Percentiles rank a stretch among this genome's conserved stretches.
These are phyloP conservation scores for Pterostichus niger DNA, from an alignment of 2,888 invertebrate genomes.

Conservation along the genomic window DNA sequence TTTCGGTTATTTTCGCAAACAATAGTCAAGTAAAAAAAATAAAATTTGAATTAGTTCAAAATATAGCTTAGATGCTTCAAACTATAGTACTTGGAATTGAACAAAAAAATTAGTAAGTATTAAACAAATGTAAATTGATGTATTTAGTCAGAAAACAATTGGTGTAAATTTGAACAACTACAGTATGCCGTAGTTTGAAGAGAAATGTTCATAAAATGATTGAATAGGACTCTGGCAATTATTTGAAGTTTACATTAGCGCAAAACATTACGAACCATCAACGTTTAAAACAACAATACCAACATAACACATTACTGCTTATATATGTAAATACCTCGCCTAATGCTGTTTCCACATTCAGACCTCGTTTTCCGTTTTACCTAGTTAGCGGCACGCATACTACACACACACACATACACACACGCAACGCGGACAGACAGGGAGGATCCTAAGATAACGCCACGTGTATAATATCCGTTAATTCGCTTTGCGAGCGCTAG, in stretches of 20 bases:
- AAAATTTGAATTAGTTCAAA: no score
- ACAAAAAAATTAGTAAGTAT: no score
- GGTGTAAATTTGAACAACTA: not conserved
- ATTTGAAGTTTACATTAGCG: constrained; percentile 19
- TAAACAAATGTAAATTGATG: no score
- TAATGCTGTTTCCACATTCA: constrained; percentile 53
- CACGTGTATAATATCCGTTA: constrained; percentile 58
- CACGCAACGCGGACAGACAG: constrained; percentile 6
- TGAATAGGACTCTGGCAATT: not conserved
- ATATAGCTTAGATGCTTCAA: no score
- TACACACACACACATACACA: constrained; percentile 31
- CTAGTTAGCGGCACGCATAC: constrained; percentile 52
- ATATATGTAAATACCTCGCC: constrained; percentile 46
- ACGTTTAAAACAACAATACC: constrained; percentile 48
- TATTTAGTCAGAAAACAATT: not conserved
- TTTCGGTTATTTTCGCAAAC: no score
- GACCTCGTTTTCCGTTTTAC: constrained; percentile 41
- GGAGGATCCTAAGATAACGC: constrained; percentile 55
- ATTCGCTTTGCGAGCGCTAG: constrained; percentile 21
- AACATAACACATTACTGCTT: constrained; percentile 33
- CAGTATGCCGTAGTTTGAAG: not conserved
- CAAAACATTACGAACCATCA: not conserved
- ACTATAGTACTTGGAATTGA: no score
- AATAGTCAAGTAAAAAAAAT: no score
- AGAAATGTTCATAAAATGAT: not conserved